Base-by-base conservation (phyloP, 2,113 vertebrate species). In the Chloroceryle aenea region DNA sequence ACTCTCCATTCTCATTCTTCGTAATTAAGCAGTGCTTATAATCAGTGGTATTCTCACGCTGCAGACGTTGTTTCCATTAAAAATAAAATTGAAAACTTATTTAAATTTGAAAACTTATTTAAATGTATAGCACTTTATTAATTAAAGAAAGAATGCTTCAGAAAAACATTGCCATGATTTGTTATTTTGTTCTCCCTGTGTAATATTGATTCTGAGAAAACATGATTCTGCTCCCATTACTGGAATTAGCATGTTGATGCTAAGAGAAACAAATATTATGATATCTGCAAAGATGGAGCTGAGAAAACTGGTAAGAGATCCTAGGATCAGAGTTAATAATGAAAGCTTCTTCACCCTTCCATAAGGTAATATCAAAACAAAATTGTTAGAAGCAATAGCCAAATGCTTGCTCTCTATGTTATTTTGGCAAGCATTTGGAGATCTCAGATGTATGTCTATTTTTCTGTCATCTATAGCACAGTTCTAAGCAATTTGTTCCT, bases 1-100 rank as follows among this genome's bases (percentile, higher is more conserved):
- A 99, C 89, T 99, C 99, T 42, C 98, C 99, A 0, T 97, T 98
- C 29, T 98, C 98, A 32, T 98, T 99, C 98, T 98, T 99, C 4
- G 98, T 97, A 74, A 99, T 99, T 97, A 99, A 98, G 96, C 99
- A 99, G 96, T 99, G 99, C 53, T 99, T 99, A 85, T 99, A 99
- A 95, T 99, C 99, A 93, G 98, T 98, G 89, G 97, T 95, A n/a
- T 89, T 93, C 11, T 99, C 98, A 81, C 94, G 97, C 99, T 98
- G 94, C 27, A 40, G 40, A 94, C 42, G 23, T 62, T 59, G 58
- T 95, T 95, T 59, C 90, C 92, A 93, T 96, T 71, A 84, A 93
- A 89, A 85, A 95, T 17, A 34, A 82, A 88, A 87, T n/a, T 5
- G 2, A 73, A 92, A 77, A 59, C 32, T 50, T 90, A 79, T 50